Evolutionary conservation across 2,888 invertebrate genomes (phyloP), one percentile per base, ranked within the genome.

Genomic region (Icerya purchasi): DNA sequence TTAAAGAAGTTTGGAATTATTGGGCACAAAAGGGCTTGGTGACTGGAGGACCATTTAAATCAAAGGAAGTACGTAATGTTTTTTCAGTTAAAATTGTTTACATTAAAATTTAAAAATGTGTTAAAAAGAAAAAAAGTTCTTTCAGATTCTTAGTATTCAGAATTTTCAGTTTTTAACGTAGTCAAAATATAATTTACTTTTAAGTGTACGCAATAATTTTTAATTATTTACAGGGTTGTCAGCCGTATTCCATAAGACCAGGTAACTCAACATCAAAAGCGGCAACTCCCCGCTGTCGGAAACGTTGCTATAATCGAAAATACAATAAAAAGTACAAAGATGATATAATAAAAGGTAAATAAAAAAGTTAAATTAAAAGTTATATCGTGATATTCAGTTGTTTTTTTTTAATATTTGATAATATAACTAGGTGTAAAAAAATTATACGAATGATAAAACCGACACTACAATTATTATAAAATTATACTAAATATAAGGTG

Each of bases 41-140:
- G 2, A 62, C 63, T 8, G 64, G 64, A 10, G 64, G 62, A 0
- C 59, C 60, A 22, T 62, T 60, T 55, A 51, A 58, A 2, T 62
- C 62, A 1, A 59, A 61, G 2, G 54, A 62, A 60, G 63, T 63
- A 56, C 14, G 14, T 56, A 56, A 10, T 14, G 10, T 14, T 14
- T 22, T 23, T n/a, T n/a, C n/a, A n/a, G n/a, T n/a, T 54, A 5
- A 20, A 5, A 22, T 3, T 22, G n/a, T 2, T 22, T 18, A 20
- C n/a, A 22, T 54, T 21, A 22, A 21, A n/a, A 51, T 10, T 49
- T 8, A 14, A 49, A 14, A 14, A 49, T 14, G 14, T 49, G 14
- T 14, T 14, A 49, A 49, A 49, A 14, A 14, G 8, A 14, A 49
- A 49, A 49, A 14, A 49, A 49, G 8, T 8, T 14, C 8, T 8